A percentile compares a stretch with the other conserved stretches of the same genome.
Conservation (phyloP, 1,140 invertebrate genomes). For the Aphaenogaster ashmeadi region DNA sequence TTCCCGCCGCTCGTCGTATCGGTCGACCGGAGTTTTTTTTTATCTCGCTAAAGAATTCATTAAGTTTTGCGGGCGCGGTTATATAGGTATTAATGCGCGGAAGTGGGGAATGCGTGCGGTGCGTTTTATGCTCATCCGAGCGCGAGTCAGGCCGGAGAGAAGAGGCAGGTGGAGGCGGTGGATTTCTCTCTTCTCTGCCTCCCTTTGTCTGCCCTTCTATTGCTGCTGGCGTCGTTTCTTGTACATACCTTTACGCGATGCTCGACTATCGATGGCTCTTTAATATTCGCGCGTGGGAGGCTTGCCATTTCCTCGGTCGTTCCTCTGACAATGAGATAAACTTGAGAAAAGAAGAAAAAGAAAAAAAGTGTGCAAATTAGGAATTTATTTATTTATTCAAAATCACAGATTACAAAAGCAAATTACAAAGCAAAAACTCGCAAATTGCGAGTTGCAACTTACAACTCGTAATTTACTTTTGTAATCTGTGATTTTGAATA, state of each 20-base stretch:
- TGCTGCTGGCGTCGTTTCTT: slow-evolving; percentile 65
- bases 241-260: slow-evolving; percentile 61
- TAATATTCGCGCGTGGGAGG: slow-evolving; percentile 56
- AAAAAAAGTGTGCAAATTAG: too few species aligned
- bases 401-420: too few species aligned
- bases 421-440: too few species aligned
- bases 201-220: slow-evolving; percentile 67
- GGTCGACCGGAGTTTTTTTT: slow-evolving; percentile 78
- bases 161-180: slow-evolving; percentile 72
- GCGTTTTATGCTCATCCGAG: slow-evolving; percentile 74
- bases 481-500: too few species aligned
- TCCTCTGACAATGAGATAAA: slow-evolving; percentile 33
- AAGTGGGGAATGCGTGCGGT: slow-evolving; percentile 73
- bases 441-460: too few species aligned
- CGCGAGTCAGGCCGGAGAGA: slow-evolving; percentile 60
- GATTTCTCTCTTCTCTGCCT: slow-evolving; percentile 69
- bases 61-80: slow-evolving; percentile 81
- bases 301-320: slow-evolving; percentile 35
- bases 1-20: slow-evolving; percentile 64
- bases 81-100: slow-evolving; percentile 83
- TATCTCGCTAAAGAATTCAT: slow-evolving; percentile 83
- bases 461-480: too few species aligned
- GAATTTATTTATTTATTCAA: too few species aligned
- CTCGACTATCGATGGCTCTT: slow-evolving; percentile 74
- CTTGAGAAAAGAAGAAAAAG: not conserved